Evolutionary conservation across 1,140 invertebrate species (phyloP), one percentile per base, ranked within the genome.

Genomic region (Coelopa frigida): DNA sequence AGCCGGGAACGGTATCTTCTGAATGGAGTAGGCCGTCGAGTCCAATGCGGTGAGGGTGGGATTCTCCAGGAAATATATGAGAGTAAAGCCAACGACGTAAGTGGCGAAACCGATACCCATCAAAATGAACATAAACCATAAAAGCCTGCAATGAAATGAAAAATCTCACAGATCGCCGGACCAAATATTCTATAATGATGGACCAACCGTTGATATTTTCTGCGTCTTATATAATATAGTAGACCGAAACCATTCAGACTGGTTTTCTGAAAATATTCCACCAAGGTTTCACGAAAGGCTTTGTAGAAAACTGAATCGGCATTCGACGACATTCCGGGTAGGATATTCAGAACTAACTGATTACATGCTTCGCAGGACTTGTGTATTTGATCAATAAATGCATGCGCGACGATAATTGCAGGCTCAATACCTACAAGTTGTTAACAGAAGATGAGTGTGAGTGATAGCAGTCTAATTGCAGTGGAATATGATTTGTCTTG

Each of bases 261-360:
- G 11, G 46, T 42, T 36, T 48, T 48, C 22, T 48, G 46, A 36
- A 48, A 48, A 48, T 35, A 48, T 36, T 48, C 46, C 4, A 24
- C 39, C 14, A 37, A 22, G 17, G 46, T 48, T 15, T 48, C 17
- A 15, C 43, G 36, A 27, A 33, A 23, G 12, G 44, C 44, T 8
- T 36, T 6, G 18, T 44, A 38, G 5, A 35, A 44, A 44, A 33
- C 21, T n/a, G n/a, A n/a, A n/a, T n/a, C n/a, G n/a, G n/a, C n/a
- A n/a, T n/a, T n/a, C n/a, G n/a, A n/a, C n/a, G n/a, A n/a, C n/a
- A n/a, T n/a, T n/a, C n/a, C n/a, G n/a, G n/a, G n/a, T n/a, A n/a
- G n/a, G n/a, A n/a, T n/a, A n/a, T n/a, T n/a, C n/a, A n/a, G n/a
- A n/a, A n/a, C n/a, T n/a, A n/a, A n/a, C n/a, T n/a, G n/a, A n/a